These are phyloP conservation scores for Lytechinus variegatus DNA, from an alignment of 35 echinoderm and acorn worm genomes.

Conservation along the genomic window DNA sequence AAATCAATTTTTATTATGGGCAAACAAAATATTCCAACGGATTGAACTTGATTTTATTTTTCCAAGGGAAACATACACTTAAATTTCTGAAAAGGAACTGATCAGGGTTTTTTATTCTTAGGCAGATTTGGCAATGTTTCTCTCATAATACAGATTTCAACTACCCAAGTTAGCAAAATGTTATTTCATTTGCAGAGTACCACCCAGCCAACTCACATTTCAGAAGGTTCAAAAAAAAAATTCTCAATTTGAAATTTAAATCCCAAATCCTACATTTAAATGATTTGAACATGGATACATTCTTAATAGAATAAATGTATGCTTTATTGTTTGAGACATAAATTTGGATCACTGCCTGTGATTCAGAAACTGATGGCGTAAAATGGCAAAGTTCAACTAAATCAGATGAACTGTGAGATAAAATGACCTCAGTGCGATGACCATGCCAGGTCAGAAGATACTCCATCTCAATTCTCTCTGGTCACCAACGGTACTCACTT, in stretches of 20 bases:
- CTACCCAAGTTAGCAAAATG: too few species aligned
- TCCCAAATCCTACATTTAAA: not conserved
- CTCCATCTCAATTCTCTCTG: not conserved
- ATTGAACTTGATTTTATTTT: too few species aligned
- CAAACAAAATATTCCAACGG: too few species aligned
- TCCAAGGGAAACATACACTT: too few species aligned
- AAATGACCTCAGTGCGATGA: conserved; percentile 17
- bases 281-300: not conserved
- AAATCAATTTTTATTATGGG: too few species aligned
- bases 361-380: not conserved
- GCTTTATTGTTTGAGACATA: not conserved
- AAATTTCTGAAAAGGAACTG: too few species aligned
- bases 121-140: too few species aligned
- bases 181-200: too few species aligned
- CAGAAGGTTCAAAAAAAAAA: too few species aligned
- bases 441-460: not conserved
- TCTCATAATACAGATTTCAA: too few species aligned
- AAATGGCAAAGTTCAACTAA: not conserved
- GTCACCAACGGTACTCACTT: not conserved
- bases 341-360: not conserved
- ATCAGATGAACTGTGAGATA: not conserved
- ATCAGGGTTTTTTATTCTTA: too few species aligned
- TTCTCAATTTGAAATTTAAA: not conserved
- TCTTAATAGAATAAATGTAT: not conserved
- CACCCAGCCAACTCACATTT: too few species aligned